phyloP scores from a whole-genome alignment of 2,888 invertebrate genomes.

The Panzeria rudis region DNA sequence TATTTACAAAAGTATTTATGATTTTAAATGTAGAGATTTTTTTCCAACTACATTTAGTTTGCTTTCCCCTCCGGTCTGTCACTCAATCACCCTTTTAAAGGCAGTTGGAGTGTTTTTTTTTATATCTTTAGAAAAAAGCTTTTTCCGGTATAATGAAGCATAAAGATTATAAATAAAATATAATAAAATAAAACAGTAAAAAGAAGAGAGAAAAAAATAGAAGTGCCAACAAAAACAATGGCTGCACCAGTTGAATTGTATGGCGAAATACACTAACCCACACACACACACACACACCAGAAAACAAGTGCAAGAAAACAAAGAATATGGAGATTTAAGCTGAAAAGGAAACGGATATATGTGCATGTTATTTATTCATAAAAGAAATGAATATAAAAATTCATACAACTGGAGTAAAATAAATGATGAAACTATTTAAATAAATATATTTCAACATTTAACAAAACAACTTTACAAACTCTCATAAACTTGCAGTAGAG shows the following conservation, averaged over 20 bases:
- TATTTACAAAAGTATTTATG: slow-evolving; percentile 11
- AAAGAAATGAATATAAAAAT: slow-evolving; percentile 11
- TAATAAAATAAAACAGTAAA: slow-evolving; percentile 39
- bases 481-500: neutral
- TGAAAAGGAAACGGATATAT: slow-evolving; percentile 68
- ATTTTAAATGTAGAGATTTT: slow-evolving; percentile 25
- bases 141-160: slow-evolving; percentile 69
- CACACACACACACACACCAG: neutral
- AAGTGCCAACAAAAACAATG: slow-evolving; percentile 41
- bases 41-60: neutral
- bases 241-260: slow-evolving; percentile 45
- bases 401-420: slow-evolving; percentile 38
- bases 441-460: slow-evolving; percentile 52
- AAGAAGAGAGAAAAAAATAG: neutral
- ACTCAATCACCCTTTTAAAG: neutral
- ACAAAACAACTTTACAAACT: neutral
- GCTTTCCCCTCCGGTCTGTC: neutral
- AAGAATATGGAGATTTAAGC: slow-evolving; percentile 64
- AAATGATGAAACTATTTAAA: slow-evolving; percentile 67
- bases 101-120: slow-evolving; percentile 4
- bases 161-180: slow-evolving; percentile 70
- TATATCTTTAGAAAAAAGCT: slow-evolving; percentile 5
- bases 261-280: neutral
- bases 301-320: slow-evolving; percentile 35
- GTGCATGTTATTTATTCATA: slow-evolving; percentile 65